Conservation (phyloP, 2,113 vertebrate genomes). For the Scolopax mira region DNA sequence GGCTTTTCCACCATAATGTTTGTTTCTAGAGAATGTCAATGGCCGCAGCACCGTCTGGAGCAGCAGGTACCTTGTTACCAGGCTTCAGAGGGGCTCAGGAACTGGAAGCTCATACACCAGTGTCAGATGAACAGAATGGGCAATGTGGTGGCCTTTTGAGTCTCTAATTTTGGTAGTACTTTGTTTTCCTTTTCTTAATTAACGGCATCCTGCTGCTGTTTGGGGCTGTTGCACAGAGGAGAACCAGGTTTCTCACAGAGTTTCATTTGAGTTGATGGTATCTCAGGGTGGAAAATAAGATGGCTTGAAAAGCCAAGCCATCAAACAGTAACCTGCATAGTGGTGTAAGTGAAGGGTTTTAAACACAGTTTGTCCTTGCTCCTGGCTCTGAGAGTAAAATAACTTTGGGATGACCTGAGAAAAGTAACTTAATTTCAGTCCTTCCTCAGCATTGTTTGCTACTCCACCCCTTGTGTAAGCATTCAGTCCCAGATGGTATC, state of each 20-base stretch:
- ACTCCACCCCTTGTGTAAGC: not conserved
- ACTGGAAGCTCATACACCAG: not conserved
- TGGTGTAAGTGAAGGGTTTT: not conserved
- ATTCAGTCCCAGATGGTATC: not conserved
- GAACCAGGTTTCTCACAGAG: not conserved
- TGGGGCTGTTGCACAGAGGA: not conserved
- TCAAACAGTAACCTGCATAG: not conserved
- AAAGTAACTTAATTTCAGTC: not conserved
- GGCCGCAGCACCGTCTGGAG: not conserved
- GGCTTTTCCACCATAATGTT: not conserved
- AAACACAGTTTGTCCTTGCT: not conserved
- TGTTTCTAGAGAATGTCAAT: not conserved
- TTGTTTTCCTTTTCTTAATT: not conserved
- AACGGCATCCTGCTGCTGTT: not conserved
- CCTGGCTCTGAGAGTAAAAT: not conserved
- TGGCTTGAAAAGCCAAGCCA: not conserved
- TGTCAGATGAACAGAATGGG: not conserved
- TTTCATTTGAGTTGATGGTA: not conserved
- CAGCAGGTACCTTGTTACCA: not conserved
- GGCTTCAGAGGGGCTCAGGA: not conserved
- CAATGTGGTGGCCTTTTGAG: rapidly evolving
- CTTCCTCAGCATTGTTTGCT: not conserved
- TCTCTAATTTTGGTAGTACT: not conserved
- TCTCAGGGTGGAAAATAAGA: not conserved
- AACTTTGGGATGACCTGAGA: not conserved